Percentiles rank a stretch among this genome's conserved stretches.
Conservation (phyloP, 2,888 invertebrate species). For the Monochamus alternatus region DNA sequence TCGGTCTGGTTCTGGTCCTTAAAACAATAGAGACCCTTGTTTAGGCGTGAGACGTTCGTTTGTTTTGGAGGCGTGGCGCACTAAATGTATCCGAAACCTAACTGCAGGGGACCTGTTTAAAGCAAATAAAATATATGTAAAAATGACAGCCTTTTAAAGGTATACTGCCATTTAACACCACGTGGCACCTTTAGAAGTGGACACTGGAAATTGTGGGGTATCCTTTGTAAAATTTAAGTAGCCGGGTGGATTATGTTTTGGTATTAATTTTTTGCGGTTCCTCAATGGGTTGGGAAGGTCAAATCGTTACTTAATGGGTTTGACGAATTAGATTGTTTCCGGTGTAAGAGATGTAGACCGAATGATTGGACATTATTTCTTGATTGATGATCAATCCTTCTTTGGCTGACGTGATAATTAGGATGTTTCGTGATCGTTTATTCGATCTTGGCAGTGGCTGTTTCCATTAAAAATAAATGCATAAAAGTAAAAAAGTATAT, state of each 20-base stretch:
- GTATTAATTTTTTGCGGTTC: conserved; percentile 36
- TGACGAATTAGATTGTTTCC: conserved; percentile 25
- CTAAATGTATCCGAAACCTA: conserved; percentile 39
- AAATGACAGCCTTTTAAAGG: conserved; percentile 49
- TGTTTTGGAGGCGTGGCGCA: conserved; percentile 40
- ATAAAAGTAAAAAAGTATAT: too few relatives aligned
- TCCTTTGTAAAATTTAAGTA: conserved; percentile 36
- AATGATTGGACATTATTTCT: conserved; percentile 22
- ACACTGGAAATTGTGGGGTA: conserved; percentile 21
- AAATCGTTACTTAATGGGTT: conserved; percentile 21
- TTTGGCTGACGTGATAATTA: conserved; percentile 19
- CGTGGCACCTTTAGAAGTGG: conserved; percentile 39
- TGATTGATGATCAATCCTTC: conserved; percentile 21
- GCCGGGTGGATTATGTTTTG: conserved; percentile 40
- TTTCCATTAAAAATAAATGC: too few relatives aligned
- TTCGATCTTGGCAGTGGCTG: not conserved
- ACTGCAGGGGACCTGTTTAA: conserved; percentile 51
- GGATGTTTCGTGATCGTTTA: conserved; percentile 10
- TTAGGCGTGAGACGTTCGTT: conserved; percentile 44
- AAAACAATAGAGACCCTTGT: conserved; percentile 50
- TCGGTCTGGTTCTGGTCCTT: conserved; percentile 41
- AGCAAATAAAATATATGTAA: conserved; percentile 55
- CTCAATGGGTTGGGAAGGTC: conserved; percentile 18
- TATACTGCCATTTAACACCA: conserved; percentile 41
- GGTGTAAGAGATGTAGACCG: conserved; percentile 3